Conservation (phyloP, 2,888 invertebrate species). For the Lasiommata megera region DNA sequence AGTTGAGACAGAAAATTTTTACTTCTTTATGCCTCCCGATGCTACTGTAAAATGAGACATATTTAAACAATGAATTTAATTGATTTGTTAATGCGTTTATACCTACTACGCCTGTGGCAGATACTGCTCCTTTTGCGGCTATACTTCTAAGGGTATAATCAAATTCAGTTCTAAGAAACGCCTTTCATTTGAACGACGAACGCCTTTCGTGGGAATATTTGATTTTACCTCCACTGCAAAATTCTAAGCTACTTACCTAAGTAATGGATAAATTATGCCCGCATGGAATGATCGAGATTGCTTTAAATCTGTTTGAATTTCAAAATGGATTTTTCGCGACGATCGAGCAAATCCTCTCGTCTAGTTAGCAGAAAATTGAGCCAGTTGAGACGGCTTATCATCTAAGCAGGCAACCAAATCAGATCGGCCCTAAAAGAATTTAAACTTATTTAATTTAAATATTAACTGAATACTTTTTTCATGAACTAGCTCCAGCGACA, state of each 20-base stretch:
- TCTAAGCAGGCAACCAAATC: not conserved
- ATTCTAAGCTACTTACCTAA: not conserved
- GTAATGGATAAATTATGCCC: conserved; percentile 3
- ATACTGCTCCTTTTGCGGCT: no score
- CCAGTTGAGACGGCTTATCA: not conserved
- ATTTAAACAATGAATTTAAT: no score
- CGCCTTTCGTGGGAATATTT: not conserved
- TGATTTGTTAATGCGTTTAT: no score
- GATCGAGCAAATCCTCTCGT: not conserved
- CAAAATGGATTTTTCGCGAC: not conserved
- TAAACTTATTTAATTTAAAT: no score
- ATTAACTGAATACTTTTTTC: no score
- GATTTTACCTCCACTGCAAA: not conserved
- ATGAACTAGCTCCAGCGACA: no score
- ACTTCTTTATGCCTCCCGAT: no score
- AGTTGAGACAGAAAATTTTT: no score
- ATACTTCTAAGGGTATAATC: no score
- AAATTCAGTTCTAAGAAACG: no score
- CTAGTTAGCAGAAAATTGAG: not conserved
- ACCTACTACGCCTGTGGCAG: no score
- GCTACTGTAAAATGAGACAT: no score
- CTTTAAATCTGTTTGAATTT: not conserved
- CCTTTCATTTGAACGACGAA: not conserved
- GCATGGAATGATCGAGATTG: not conserved
- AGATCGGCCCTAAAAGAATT: not conserved